Conservation (phyloP, 2,888 invertebrate species). For the Alcis repandata region DNA sequence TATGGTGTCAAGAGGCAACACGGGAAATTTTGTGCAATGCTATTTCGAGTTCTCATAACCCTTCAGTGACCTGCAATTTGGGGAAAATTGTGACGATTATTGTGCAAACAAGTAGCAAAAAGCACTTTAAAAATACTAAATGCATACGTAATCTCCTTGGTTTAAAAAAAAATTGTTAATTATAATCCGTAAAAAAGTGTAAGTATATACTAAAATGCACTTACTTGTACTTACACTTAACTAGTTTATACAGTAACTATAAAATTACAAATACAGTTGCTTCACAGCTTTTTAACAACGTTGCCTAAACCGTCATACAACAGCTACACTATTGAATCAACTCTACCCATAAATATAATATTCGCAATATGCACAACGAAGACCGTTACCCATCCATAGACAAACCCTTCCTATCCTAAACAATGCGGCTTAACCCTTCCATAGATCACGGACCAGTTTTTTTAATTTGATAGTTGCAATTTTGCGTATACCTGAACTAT, state of each 20-base stretch:
- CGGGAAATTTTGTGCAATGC: slow-evolving; percentile 69
- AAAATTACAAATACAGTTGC: too few species aligned
- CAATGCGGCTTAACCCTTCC: slow-evolving; percentile 75
- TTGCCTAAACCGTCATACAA: not conserved
- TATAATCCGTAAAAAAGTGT: too few species aligned
- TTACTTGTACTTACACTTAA: too few species aligned
- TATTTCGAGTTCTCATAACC: slow-evolving; percentile 70
- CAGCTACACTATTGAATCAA: not conserved
- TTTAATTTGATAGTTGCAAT: slow-evolving; percentile 85
- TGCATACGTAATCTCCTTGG: too few species aligned
- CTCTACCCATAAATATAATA: slow-evolving; percentile 9
- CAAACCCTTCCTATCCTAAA: slow-evolving; percentile 48
- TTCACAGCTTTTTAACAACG: not conserved
- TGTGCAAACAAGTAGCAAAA: too few species aligned
- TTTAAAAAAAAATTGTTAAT: too few species aligned
- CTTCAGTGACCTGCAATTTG: slow-evolving; percentile 47
- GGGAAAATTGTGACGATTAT: not conserved
- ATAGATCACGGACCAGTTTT: slow-evolving; percentile 72
- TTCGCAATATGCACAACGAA: slow-evolving; percentile 34
- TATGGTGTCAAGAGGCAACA: slow-evolving; percentile 75
- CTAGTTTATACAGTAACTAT: too few species aligned
- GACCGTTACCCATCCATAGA: slow-evolving; percentile 44
- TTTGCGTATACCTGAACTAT: slow-evolving; percentile 81
- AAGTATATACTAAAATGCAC: too few species aligned
- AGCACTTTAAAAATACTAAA: too few species aligned